Base-by-base conservation (phyloP, 2,888 invertebrate species). In the Ecdyonurus torrentis region DNA sequence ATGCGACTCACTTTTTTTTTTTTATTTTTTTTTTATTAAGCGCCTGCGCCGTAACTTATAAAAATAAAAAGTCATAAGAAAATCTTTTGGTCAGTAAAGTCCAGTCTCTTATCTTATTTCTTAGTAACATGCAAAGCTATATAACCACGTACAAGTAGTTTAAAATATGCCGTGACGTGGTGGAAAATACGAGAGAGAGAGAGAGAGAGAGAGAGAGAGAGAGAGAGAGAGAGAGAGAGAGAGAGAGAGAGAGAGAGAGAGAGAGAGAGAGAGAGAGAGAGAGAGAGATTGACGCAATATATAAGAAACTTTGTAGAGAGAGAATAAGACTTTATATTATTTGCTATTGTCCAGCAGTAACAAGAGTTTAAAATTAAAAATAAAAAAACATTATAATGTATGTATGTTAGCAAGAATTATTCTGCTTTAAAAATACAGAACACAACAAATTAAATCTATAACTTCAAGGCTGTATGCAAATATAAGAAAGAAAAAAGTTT, bases 191-290 rank as follows among this genome's bases (percentile, higher is more conserved):
- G 58, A 58, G 58, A 58, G 58, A 58, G 58, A 58, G 58, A 20
- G 25, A 60, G 22, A 20, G 15, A 60, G 20, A 25, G 25, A 18
- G 20, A 25, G n/a, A 25, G 37, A 60, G 60, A 37, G 24, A 37
- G 60, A 60, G 25, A 20, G 20, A 20, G 60, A 2, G 25, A 25
- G 37, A 25, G 60, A 25, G 60, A 60, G 60, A 37, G 22, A 58
- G 58, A 58, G 58, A 22, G 19, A 19, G 58, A 22, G 22, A 22
- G 58, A 2, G 58, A 19, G 22, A 22, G 22, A 58, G 58, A 22
- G 22, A 60, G 60, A 60, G 60, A n/a, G 60, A 37, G 37, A 60
- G 25, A 60, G 25, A 60, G 25, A 25, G 19, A 60, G 20, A 60
- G 60, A 25, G 24, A 2, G 18, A 23, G 25, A 37, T 20, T 2